Percentiles rank a stretch among this genome's conserved stretches.
phyloP scores from a whole-genome alignment of 2,888 invertebrate species.

The Embidobia sp. region DNA sequence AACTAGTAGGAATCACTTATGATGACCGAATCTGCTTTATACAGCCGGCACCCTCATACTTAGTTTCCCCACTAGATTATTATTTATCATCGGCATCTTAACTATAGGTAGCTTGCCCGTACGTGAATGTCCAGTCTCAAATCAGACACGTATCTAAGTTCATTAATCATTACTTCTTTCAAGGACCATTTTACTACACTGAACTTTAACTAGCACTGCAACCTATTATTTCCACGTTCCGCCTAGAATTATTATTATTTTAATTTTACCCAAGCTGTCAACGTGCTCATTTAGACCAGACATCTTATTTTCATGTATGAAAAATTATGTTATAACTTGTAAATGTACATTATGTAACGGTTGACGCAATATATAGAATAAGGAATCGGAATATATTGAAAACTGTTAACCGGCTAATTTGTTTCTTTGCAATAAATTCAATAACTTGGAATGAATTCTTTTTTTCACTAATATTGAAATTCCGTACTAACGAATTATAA shows the following conservation, averaged over 20 bases:
- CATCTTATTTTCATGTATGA: constrained; percentile 12
- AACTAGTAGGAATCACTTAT: constrained; percentile 67
- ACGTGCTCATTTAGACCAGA: constrained; percentile 25
- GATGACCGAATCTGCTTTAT: constrained; percentile 41
- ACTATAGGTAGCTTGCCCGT: constrained; percentile 54
- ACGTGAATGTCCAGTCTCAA: constrained; percentile 52
- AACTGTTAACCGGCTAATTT: too few relatives aligned
- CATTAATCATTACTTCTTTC: constrained; percentile 68
- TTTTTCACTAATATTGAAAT: too few relatives aligned
- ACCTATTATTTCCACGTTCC: constrained; percentile 72
- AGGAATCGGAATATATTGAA: neutral
- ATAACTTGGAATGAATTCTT: too few relatives aligned
- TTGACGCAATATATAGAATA: neutral
- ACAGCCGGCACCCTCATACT: constrained; percentile 47
- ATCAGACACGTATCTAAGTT: constrained; percentile 54
- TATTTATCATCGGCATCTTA: constrained; percentile 68
- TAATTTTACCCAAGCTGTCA: constrained; percentile 38
- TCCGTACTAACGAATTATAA: too few relatives aligned
- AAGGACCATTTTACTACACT: constrained; percentile 70
- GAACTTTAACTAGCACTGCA: constrained; percentile 69
- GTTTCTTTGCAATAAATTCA: too few relatives aligned
- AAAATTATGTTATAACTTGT: constrained; percentile 17
- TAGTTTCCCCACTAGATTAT: constrained; percentile 65
- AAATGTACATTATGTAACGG: neutral
- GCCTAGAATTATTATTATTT: constrained; percentile 46